Conservation (phyloP, 2,797 vertebrate species). For the Centropyge bicolor region DNA sequence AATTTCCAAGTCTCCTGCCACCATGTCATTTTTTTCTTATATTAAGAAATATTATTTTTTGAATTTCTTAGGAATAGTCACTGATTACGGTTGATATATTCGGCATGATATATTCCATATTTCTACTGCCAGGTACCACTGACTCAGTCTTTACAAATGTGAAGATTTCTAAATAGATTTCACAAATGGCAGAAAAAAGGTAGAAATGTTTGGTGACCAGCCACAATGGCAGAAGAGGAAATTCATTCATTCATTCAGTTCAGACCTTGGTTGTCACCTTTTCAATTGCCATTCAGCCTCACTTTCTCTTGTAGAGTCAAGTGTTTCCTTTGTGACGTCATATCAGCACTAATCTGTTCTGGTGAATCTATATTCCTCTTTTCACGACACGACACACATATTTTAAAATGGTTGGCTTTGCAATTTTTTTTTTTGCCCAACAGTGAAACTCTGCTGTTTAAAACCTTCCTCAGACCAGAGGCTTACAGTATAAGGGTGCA, state of each 20-base stretch:
- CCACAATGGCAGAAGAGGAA: not conserved
- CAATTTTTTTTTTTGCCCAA: not conserved
- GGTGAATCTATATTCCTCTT: not conserved
- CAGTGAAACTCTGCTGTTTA: constrained; percentile 6
- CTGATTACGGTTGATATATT: not conserved
- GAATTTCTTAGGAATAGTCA: not conserved
- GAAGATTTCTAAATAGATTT: not conserved
- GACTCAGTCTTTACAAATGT: not conserved
- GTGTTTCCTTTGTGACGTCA: constrained; percentile 1
- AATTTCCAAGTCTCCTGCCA: not conserved
- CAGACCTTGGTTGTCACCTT: not conserved
- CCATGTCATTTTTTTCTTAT: not conserved
- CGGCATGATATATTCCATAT: not conserved
- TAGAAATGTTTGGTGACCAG: not conserved
- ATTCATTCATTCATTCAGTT: not conserved
- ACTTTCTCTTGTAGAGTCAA: not conserved
- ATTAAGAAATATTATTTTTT: not conserved
- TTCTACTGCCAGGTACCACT: not conserved
- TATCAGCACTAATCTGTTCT: constrained; percentile 5
- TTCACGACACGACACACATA: not conserved
- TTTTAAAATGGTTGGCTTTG: constrained; percentile 1
- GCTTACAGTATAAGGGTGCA: constrained; percentile 1
- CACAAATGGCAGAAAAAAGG: not conserved
- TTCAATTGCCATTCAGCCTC: not conserved
- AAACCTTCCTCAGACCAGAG: constrained; percentile 19